These are phyloP conservation scores for Smithornis capensis DNA, from an alignment of 2,113 vertebrate genomes.

Conservation along the genomic window DNA sequence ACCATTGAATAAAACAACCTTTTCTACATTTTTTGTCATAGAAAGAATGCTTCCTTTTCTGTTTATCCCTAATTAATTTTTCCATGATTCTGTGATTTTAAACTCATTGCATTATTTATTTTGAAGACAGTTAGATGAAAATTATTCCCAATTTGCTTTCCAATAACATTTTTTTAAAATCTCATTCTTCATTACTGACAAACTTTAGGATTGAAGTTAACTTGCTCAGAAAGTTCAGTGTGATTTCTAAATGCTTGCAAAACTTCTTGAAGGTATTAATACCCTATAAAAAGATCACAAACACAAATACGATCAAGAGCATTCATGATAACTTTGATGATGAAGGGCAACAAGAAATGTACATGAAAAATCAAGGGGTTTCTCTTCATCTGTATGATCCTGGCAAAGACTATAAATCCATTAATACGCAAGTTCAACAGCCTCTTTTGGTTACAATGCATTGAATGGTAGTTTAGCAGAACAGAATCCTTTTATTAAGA, in stretches of 20 bases:
- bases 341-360: neutral
- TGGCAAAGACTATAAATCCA: conserved; percentile 4
- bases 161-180: neutral
- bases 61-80: neutral
- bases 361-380: neutral
- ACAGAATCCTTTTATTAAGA: neutral
- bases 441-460: neutral
- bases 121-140: neutral
- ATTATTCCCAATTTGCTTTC: neutral
- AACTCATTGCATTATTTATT: neutral
- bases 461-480: neutral
- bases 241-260: neutral
- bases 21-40: neutral
- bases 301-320: neutral
- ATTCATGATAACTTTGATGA: neutral
- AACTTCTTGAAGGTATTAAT: neutral
- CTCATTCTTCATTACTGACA: neutral
- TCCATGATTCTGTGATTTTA: neutral
- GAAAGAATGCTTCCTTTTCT: neutral
- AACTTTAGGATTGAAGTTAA: neutral
- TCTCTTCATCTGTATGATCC: conserved; percentile 12
- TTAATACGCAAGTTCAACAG: neutral
- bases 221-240: neutral
- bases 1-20: neutral
- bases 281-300: neutral